Conservation (phyloP, 2,888 invertebrate species). For the Oligia strigilis region DNA sequence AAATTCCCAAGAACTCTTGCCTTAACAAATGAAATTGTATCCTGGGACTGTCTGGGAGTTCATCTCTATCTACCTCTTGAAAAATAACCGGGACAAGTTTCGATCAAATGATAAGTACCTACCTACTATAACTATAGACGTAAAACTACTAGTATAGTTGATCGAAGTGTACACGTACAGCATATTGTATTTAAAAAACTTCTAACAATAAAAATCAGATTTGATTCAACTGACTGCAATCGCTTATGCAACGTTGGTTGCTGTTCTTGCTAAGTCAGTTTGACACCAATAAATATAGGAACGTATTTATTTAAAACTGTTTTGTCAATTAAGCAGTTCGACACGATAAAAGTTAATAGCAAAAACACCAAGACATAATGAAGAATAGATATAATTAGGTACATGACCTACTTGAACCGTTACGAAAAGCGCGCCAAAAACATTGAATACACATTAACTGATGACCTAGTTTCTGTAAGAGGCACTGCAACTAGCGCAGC, state of each 20-base stretch:
- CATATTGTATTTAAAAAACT: background rate
- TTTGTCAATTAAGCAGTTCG: background rate
- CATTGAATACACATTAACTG: background rate
- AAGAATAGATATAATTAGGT: background rate
- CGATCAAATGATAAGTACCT: background rate
- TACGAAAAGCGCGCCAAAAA: constrained; percentile 40
- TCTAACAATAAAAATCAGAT: background rate
- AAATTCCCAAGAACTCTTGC: background rate
- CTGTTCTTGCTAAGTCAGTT: constrained; percentile 1
- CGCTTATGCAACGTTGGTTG: constrained; percentile 13
- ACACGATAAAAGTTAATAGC: background rate
- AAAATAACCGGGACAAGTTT: background rate
- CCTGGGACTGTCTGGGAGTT: no score
- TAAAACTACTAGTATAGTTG: background rate
- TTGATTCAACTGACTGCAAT: background rate
- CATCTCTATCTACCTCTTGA: background rate
- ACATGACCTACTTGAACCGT: background rate
- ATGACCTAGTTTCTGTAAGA: constrained; percentile 39
- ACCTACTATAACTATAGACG: background rate
- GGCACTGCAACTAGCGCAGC: constrained; percentile 1
- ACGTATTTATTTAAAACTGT: background rate
- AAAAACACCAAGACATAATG: background rate
- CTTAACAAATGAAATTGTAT: background rate
- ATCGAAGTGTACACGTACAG: background rate
- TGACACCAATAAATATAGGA: constrained; percentile 5